These are phyloP conservation scores for Ochropleura plecta DNA, from an alignment of 2,888 invertebrate species.

Conservation along the genomic window DNA sequence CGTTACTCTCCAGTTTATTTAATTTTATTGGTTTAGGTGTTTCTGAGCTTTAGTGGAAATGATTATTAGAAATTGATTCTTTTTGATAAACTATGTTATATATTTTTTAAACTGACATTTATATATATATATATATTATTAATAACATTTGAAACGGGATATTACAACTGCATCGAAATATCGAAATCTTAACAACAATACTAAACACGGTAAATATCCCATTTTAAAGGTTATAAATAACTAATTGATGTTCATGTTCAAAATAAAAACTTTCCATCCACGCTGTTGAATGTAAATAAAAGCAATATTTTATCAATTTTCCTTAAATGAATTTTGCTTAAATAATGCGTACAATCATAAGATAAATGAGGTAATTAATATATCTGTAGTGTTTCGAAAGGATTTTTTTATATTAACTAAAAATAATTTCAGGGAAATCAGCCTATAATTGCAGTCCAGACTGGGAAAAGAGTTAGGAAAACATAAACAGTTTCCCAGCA, in stretches of 20 bases:
- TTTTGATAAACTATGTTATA: not conserved
- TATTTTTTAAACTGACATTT: too few relatives aligned
- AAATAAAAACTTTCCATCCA: not conserved
- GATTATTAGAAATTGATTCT: too few relatives aligned
- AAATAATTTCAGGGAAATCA: not conserved
- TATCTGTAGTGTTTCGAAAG: not conserved
- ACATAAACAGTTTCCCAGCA: too few relatives aligned
- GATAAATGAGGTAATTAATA: not conserved
- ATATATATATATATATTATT: too few relatives aligned
- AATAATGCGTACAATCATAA: not conserved
- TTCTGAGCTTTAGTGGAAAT: not conserved
- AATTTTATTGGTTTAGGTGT: not conserved
- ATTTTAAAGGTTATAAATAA: too few relatives aligned
- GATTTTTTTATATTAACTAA: too few relatives aligned
- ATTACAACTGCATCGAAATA: too few relatives aligned
- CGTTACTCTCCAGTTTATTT: not conserved
- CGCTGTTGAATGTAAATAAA: not conserved
- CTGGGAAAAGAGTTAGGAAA: too few relatives aligned
- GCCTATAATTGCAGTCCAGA: not conserved
- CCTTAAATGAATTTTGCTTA: slow-evolving; percentile 1
- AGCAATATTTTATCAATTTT: slow-evolving; percentile 5
- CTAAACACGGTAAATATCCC: too few relatives aligned
- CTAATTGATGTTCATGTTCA: too few relatives aligned
- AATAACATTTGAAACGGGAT: too few relatives aligned
- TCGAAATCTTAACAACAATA: too few relatives aligned